Evolutionary conservation across 2,888 invertebrate genomes (phyloP).

Genomic region (Apotomis capreana): DNA sequence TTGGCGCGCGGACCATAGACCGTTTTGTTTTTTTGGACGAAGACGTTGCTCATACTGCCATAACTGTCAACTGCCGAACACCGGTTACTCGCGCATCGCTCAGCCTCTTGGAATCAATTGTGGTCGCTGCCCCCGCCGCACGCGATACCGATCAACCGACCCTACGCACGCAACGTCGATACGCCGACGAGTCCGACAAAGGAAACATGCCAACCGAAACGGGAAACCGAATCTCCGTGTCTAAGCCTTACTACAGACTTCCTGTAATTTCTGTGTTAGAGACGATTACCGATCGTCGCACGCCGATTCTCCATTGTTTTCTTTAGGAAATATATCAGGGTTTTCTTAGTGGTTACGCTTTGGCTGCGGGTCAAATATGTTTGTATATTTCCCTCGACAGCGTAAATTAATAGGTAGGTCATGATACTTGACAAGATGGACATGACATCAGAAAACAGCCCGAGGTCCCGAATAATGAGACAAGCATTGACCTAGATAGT

Average conservation of each 20-base stretch:
- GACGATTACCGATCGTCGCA: slow-evolving; percentile 30
- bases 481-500: slow-evolving; percentile 40
- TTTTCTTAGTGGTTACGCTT: slow-evolving; percentile 3
- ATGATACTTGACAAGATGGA: slow-evolving; percentile 24
- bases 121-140: slow-evolving; percentile 73
- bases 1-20: slow-evolving; percentile 8
- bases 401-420: slow-evolving; percentile 31
- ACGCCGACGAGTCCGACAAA: slow-evolving; percentile 58
- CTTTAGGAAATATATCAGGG: neutral
- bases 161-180: slow-evolving; percentile 71
- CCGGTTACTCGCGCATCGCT: slow-evolving; percentile 42
- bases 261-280: slow-evolving; percentile 40
- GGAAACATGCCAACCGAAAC: slow-evolving; percentile 69
- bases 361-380: slow-evolving; percentile 22
- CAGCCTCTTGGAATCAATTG: slow-evolving; percentile 72
- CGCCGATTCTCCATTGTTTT: slow-evolving; percentile 23
- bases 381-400: slow-evolving; percentile 15
- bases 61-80: slow-evolving; percentile 37
- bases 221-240: slow-evolving; percentile 54
- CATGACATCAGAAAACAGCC: slow-evolving; percentile 34
- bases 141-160: slow-evolving; percentile 77
- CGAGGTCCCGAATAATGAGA: slow-evolving; percentile 35
- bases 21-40: slow-evolving; percentile 19
- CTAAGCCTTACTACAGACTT: slow-evolving; percentile 37
- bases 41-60: slow-evolving; percentile 27